Conservation (phyloP, 92 coral and sea anemone genomes). For the Micromussa lordhowensis region DNA sequence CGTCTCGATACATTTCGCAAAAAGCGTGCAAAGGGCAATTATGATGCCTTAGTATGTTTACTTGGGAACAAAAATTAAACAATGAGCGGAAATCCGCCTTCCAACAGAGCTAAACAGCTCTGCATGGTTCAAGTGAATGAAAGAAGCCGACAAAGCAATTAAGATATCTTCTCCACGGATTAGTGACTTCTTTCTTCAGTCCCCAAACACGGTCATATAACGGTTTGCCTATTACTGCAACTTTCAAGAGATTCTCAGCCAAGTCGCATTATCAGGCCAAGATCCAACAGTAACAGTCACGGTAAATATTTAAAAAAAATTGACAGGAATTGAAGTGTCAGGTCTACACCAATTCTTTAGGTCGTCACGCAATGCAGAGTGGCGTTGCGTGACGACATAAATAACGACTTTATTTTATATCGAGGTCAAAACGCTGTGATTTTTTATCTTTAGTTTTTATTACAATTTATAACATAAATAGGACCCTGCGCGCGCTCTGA, state of each 20-base stretch:
- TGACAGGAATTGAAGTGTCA: not conserved
- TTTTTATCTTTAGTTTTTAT: too few species aligned
- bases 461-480: too few species aligned
- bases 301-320: too few species aligned
- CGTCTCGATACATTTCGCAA: not conserved
- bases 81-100: conserved; percentile 16
- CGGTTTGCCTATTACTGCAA: not conserved
- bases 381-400: too few species aligned
- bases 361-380: too few species aligned
- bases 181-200: not conserved
- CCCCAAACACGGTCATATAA: not conserved
- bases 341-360: not conserved
- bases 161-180: not conserved
- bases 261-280: not conserved
- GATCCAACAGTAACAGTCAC: not conserved
- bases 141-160: conserved; percentile 22
- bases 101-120: conserved; percentile 16
- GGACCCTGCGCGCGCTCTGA: too few species aligned
- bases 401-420: too few species aligned
- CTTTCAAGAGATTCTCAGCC: not conserved
- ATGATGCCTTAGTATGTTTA: not conserved
- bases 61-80: not conserved
- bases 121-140: not conserved
- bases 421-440: too few species aligned
- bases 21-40: not conserved